Base-by-base conservation (phyloP, 2,113 vertebrate species). In the Acrocephalus kingi region DNA sequence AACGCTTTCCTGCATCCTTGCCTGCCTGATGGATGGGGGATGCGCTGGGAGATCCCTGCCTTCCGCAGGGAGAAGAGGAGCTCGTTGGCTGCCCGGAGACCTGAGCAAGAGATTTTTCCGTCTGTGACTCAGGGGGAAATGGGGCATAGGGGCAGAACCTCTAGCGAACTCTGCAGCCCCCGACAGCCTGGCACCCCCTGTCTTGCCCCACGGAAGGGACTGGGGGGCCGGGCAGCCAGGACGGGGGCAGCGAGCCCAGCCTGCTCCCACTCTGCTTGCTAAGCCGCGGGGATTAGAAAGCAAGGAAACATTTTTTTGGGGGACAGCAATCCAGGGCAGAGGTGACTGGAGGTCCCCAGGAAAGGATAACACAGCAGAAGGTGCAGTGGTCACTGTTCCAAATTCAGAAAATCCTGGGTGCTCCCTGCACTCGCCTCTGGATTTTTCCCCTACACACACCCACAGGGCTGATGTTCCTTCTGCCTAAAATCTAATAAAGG, bases 221-320 rank as follows among this genome's bases (percentile, higher is more conserved):
- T 2, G 23, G 7, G 7, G 14, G 16, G 7, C 52, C 1, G 0
- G n/a, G 30, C n/a, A 64, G 68, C 24, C 3, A 3, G 54, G 39
- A 11, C 0, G 0, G 10, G 24, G 11, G 2, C 43, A 79, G 51
- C 1, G 0, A 90, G 22, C 48, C n/a, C 79, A 68, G 49, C 23
- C 83, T 43, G 45, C 22, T 67, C 56, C 13, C 7, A 1, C 52
- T 37, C 56, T 30, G 35, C 45, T 59, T 25, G 46, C 16, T 67
- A 33, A 67, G 0, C 41, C 2, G 0, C 46, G 31, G 46, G 41
- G 37, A 24, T 51, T 12, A 66, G 18, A 69, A 46, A 68, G 33
- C 52, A 48, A 48, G 43, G 35, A 72, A 81, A 9, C 0, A 3
- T 20, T 74, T 66, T 74, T 66, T 4, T 7, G 2, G n/a, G 13